A percentile compares a stretch with the other conserved stretches of the same genome.
These are phyloP conservation scores for Panthera tigris DNA, from an alignment of 2,113 vertebrate species.

Conservation along the genomic window DNA sequence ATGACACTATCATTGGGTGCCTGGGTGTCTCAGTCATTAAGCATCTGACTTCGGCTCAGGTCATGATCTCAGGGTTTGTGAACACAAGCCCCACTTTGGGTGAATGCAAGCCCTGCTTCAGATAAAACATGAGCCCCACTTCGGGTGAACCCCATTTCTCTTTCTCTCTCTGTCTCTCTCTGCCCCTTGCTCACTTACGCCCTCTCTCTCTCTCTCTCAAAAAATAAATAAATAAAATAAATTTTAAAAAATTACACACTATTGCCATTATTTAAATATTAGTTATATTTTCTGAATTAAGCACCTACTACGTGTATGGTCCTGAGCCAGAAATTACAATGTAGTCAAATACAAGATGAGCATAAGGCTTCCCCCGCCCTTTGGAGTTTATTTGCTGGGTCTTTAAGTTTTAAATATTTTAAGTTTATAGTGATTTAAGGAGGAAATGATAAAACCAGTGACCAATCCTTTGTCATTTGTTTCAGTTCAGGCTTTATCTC, in stretches of 20 bases:
- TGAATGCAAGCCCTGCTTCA: too few species aligned
- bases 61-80: too few species aligned
- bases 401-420: conserved; percentile 4
- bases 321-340: neutral
- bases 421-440: neutral
- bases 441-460: neutral
- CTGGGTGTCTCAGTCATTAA: too few species aligned
- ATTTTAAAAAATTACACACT: neutral
- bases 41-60: too few species aligned
- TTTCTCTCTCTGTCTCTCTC: too few species aligned
- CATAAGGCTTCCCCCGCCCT: neutral
- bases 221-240: too few species aligned
- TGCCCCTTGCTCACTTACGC: too few species aligned
- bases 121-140: too few species aligned
- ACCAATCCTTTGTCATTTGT: neutral
- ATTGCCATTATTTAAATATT: conserved; percentile 11
- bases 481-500: conserved; percentile 14
- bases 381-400: neutral
- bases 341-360: neutral
- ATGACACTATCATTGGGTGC: too few species aligned
- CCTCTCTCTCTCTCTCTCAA: too few species aligned
- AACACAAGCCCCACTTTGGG: too few species aligned
- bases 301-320: neutral
- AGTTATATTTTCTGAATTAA: neutral
- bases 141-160: too few species aligned